phyloP scores from a whole-genome alignment of 2,113 vertebrate species.

The Corynorhinus townsendii region DNA sequence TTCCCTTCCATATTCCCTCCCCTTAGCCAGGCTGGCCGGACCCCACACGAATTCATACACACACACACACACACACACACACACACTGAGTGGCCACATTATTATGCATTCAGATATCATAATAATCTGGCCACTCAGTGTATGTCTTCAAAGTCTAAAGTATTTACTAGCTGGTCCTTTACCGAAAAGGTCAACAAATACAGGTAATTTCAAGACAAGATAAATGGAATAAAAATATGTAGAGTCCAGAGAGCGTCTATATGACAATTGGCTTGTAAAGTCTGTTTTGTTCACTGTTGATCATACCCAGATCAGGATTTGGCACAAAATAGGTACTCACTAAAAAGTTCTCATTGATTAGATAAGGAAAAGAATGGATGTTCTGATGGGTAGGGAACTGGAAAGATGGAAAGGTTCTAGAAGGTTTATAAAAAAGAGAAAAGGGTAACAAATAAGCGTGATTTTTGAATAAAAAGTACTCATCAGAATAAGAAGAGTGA shows the following conservation, averaged over 20 bases:
- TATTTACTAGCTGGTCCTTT: not conserved
- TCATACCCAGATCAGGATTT: not conserved
- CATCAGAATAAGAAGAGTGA: not conserved
- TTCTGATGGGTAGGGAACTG: not conserved
- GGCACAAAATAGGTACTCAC: not conserved
- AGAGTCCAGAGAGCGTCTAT: not conserved
- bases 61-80: too few species aligned
- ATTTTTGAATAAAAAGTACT: not conserved
- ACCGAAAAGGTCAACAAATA: not conserved
- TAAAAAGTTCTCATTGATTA: not conserved
- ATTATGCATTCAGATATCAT: too few species aligned
- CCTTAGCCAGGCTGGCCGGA: too few species aligned
- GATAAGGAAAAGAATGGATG: not conserved
- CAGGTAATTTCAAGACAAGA: not conserved
- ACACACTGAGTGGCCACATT: too few species aligned
- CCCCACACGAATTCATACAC: too few species aligned
- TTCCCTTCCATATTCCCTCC: too few species aligned
- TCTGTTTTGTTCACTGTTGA: not conserved
- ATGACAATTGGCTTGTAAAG: not conserved
- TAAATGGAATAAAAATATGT: not conserved
- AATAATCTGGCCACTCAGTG: too few species aligned
- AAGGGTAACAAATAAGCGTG: not conserved
- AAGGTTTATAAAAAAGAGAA: not conserved
- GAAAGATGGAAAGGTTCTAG: not conserved
- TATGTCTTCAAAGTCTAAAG: not conserved